phyloP scores from a whole-genome alignment of 2,113 vertebrate genomes.

The Poicephalus gulielmi region DNA sequence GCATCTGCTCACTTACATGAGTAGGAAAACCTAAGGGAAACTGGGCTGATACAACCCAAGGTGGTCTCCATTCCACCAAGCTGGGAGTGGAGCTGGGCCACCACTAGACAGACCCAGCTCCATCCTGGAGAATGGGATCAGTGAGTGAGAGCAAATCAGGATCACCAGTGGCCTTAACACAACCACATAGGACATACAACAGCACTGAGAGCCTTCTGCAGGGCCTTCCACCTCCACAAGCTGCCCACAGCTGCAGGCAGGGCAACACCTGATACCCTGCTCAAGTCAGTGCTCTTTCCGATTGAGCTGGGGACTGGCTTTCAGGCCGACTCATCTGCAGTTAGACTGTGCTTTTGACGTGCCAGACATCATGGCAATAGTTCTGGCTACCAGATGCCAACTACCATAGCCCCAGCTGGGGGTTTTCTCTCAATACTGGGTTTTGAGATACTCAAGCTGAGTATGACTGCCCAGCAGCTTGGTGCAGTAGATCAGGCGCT shows the following conservation, averaged over 20 bases:
- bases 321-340: neutral
- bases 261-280: neutral
- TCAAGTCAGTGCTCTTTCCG: neutral
- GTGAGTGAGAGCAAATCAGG: neutral
- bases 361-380: neutral
- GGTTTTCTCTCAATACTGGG: neutral
- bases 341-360: neutral
- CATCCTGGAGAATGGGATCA: fast-evolving
- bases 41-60: neutral
- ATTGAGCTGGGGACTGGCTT: neutral
- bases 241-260: neutral
- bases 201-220: neutral
- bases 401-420: neutral
- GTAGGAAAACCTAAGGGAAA: neutral
- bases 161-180: neutral
- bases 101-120: neutral
- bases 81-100: neutral
- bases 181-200: fast-evolving
- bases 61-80: neutral
- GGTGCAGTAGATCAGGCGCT: neutral
- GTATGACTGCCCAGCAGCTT: neutral
- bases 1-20: neutral
- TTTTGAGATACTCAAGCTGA: neutral
- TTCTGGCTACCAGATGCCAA: neutral
- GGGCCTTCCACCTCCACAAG: neutral